Percentiles rank a stretch among this genome's conserved stretches.
Conservation (phyloP, 2,797 vertebrate species). For the Malacoctenus gilli region DNA sequence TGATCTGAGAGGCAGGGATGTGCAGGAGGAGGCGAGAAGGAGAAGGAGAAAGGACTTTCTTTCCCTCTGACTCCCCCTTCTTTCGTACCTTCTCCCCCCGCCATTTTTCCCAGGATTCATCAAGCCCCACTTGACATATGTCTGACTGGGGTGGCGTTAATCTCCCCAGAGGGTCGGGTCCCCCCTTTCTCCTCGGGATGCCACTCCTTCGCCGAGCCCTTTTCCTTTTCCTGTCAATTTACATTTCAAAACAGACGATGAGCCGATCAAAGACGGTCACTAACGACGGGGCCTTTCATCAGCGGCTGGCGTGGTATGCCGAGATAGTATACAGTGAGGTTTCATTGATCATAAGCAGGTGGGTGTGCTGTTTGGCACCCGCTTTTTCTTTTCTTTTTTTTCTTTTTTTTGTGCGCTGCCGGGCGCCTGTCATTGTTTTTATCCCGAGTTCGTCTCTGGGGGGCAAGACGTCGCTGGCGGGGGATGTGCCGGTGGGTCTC, state of each 20-base stretch:
- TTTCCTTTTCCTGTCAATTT: constrained; percentile 76
- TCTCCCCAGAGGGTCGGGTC: constrained; percentile 80
- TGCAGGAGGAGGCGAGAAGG: constrained; percentile 76
- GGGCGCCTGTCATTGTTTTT: constrained; percentile 75
- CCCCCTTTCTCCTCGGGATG: constrained; percentile 71
- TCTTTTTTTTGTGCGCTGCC: constrained; percentile 57
- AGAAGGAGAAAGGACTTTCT: constrained; percentile 75
- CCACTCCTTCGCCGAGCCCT: constrained; percentile 68
- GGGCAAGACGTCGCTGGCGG: constrained; percentile 73
- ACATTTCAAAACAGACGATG: constrained; percentile 84
- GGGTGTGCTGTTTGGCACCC: constrained; percentile 66
- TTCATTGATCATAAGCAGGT: constrained; percentile 77
- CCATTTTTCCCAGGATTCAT: constrained; percentile 79
- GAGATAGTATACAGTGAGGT: constrained; percentile 68
- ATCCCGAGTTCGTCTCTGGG: constrained; percentile 76
- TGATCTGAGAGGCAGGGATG: constrained; percentile 83
- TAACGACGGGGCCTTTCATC: constrained; percentile 81
- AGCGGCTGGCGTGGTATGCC: constrained; percentile 63
- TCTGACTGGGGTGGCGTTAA: constrained; percentile 79
- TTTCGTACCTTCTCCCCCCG: constrained; percentile 60
- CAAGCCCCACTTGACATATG: constrained; percentile 83
- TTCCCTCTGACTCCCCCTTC: constrained; percentile 64
- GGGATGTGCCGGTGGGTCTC: constrained; percentile 72
- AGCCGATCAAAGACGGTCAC: constrained; percentile 81
- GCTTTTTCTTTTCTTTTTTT: no score